A percentile compares a stretch with the other conserved stretches of the same genome.
phyloP scores from a whole-genome alignment of 1,140 invertebrate genomes.

The Intoshia linei region DNA sequence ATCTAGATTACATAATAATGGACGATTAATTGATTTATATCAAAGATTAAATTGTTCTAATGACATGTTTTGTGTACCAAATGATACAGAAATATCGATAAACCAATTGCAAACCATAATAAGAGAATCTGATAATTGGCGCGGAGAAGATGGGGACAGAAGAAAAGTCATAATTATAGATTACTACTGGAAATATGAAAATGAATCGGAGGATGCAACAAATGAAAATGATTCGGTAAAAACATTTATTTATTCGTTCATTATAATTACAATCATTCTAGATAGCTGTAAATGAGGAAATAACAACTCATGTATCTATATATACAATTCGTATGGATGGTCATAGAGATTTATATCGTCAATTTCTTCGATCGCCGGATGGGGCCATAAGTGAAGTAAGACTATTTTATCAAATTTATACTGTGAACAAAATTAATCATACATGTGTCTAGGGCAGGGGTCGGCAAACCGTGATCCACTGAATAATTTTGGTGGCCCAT shows the following conservation, averaged over 20 bases:
- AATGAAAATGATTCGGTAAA: conserved; percentile 7
- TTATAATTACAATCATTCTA: not conserved
- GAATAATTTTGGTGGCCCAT: too few species aligned
- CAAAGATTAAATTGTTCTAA: conserved; percentile 16
- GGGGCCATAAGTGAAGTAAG: conserved; percentile 16
- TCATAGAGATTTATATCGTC: conserved; percentile 14
- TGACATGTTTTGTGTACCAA: conserved; percentile 16
- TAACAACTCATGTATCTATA: conserved; percentile 17
- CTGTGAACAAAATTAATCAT: not conserved
- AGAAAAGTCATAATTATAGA: conserved; percentile 13
- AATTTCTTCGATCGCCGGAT: conserved; percentile 17
- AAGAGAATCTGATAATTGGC: conserved; percentile 14
- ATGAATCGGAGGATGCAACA: conserved; percentile 13
- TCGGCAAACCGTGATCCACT: not conserved
- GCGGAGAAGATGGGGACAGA: conserved; percentile 17
- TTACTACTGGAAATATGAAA: conserved; percentile 18
- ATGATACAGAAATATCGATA: conserved; percentile 17
- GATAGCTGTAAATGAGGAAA: conserved; percentile 9
- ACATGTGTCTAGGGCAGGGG: not conserved
- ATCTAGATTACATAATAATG: conserved; percentile 17
- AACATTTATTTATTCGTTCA: conserved; percentile 4
- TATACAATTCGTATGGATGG: conserved; percentile 17
- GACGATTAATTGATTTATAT: conserved; percentile 16
- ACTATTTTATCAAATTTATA: not conserved
- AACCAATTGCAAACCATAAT: conserved; percentile 14